A percentile compares a stretch with the other conserved stretches of the same genome.
Conservation (phyloP, 2,888 invertebrate species). For the Iphiclides podalirius region DNA sequence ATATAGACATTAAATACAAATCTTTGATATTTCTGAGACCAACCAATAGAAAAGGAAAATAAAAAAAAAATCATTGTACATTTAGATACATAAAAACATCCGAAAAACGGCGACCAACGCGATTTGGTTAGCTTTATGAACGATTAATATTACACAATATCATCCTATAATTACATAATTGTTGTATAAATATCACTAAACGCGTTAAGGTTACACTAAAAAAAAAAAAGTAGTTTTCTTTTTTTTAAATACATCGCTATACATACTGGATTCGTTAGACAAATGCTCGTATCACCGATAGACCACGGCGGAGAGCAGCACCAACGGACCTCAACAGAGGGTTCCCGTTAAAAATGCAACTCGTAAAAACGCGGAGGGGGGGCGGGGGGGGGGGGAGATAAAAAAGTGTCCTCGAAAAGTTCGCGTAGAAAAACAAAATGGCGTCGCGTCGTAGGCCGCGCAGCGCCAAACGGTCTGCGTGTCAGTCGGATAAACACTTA, state of each 20-base stretch:
- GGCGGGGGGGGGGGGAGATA: too few relatives aligned
- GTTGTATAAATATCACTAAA: constrained; percentile 64
- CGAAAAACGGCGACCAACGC: too few relatives aligned
- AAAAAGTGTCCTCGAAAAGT: too few relatives aligned
- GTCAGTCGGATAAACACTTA: constrained; percentile 24
- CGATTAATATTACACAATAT: constrained; percentile 43
- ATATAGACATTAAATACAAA: constrained; percentile 46
- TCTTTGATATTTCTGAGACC: constrained; percentile 77
- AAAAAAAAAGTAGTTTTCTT: background rate
- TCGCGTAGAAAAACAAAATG: background rate
- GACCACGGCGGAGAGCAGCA: too few relatives aligned
- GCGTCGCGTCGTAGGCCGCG: constrained; percentile 14
- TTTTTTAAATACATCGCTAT: background rate
- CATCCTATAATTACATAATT: constrained; percentile 51
- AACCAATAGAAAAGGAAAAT: constrained; percentile 41
- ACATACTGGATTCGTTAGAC: constrained; percentile 26
- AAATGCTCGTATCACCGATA: too few relatives aligned
- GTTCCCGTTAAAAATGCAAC: background rate
- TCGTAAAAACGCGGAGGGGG: too few relatives aligned
- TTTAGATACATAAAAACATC: constrained; percentile 37
- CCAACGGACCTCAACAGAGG: constrained; percentile 21
- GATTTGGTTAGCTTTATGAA: background rate
- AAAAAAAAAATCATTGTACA: constrained; percentile 47
- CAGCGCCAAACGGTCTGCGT: constrained; percentile 8
- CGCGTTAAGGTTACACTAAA: constrained; percentile 2